A percentile compares a stretch with the other conserved stretches of the same genome.
Evolutionary conservation across 2,888 invertebrate species (phyloP).

Genomic region (Nesidiocoris tenuis): DNA sequence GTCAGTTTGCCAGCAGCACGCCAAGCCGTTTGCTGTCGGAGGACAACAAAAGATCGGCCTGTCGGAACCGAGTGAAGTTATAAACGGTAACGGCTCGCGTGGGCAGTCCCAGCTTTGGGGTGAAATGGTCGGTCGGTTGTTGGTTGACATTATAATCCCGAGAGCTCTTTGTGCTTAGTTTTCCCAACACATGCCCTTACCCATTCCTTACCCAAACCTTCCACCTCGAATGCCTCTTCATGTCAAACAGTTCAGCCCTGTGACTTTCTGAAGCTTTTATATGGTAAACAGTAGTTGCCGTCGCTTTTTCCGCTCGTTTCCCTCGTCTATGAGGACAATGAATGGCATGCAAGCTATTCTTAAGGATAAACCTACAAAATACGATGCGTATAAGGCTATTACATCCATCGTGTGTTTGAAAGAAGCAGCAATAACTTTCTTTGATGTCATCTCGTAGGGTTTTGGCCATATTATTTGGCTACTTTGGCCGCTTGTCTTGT

Average conservation of each 20-base stretch:
- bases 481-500: too few relatives aligned
- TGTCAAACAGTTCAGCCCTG: conserved; percentile 15
- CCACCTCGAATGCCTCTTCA: neutral
- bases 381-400: too few relatives aligned
- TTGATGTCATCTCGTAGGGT: too few relatives aligned
- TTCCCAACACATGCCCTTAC: too few relatives aligned
- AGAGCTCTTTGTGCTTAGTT: neutral
- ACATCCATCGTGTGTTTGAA: too few relatives aligned
- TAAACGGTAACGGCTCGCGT: conserved; percentile 20
- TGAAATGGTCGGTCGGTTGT: neutral
- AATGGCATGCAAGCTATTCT: conserved; percentile 25
- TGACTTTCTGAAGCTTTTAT: conserved; percentile 28
- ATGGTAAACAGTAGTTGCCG: conserved; percentile 24
- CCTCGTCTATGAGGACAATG: conserved; percentile 28
- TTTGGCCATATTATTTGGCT: too few relatives aligned
- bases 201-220: neutral
- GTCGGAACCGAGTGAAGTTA: conserved; percentile 14
- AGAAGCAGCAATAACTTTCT: too few relatives aligned
- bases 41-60: neutral
- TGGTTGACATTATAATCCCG: conserved; percentile 33
- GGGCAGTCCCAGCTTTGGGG: neutral
- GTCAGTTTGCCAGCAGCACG: neutral
- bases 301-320: conserved; percentile 1
- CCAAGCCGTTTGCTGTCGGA: neutral
- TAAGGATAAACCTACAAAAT: neutral